These are phyloP conservation scores for Melitaea cinxia DNA, from an alignment of 1,140 invertebrate genomes.

Conservation along the genomic window DNA sequence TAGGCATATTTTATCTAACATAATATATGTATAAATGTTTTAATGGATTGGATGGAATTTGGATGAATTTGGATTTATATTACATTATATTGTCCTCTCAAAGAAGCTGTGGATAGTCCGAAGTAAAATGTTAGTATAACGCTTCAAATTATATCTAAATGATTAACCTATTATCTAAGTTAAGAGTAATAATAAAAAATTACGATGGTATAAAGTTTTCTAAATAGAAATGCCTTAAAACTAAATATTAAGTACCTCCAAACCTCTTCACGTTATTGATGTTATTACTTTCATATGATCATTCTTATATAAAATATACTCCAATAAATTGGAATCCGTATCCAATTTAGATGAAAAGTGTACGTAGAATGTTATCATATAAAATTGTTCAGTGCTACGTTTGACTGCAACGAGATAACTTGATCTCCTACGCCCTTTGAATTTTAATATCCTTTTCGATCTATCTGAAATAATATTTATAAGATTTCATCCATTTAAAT, in stretches of 20 bases:
- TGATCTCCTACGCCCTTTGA: background rate
- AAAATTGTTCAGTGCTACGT: slow-evolving; percentile 17
- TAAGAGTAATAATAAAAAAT: no score
- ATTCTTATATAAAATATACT: background rate
- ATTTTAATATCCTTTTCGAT: slow-evolving; percentile 16
- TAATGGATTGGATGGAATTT: no score
- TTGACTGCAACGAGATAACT: slow-evolving; percentile 11
- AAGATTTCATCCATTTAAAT: no score
- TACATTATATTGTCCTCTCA: no score
- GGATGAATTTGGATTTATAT: no score
- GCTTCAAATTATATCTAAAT: no score
- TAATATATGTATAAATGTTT: no score
- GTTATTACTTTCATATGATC: background rate
- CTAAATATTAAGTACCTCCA: background rate
- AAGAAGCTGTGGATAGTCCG: no score
- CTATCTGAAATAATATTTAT: background rate
- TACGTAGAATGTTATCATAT: slow-evolving; percentile 6
- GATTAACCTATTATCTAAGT: no score
- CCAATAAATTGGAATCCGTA: slow-evolving; percentile 6
- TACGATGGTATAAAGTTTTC: background rate
- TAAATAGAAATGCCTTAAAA: background rate
- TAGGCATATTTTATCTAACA: no score
- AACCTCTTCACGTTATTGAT: background rate
- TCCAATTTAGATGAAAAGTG: slow-evolving; percentile 13
- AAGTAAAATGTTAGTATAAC: no score